Percentiles rank a stretch among this genome's conserved stretches.
Conservation (phyloP, 2,888 invertebrate species). For the Penaeus monodon region DNA sequence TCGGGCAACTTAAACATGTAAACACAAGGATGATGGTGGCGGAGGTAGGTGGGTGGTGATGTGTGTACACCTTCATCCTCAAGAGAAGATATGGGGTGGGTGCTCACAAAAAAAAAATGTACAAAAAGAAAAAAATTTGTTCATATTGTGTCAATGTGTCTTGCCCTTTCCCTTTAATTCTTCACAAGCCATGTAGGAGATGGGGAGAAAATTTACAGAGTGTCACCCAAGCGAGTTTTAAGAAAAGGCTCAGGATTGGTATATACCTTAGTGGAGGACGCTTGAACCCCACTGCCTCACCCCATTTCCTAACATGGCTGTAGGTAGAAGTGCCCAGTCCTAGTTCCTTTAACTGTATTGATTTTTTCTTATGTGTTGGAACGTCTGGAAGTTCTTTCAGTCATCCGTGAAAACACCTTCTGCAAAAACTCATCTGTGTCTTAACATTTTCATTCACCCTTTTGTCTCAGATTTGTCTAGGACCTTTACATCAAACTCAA, state of each 20-base stretch:
- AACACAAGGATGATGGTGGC: slow-evolving; percentile 37
- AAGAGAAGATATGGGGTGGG: slow-evolving; percentile 56
- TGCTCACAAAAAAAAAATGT: slow-evolving; percentile 61
- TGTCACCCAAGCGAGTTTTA: not conserved
- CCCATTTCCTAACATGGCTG: slow-evolving; percentile 43
- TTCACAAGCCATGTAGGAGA: slow-evolving; percentile 43
- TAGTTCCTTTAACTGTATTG: slow-evolving; percentile 39
- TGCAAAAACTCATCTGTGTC: slow-evolving; percentile 56
- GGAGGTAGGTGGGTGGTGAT: slow-evolving; percentile 53
- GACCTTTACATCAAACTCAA: slow-evolving; percentile 30
- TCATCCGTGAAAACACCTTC: slow-evolving; percentile 58
- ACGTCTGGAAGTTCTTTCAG: slow-evolving; percentile 53
- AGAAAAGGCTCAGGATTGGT: slow-evolving; percentile 9
- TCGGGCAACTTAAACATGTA: slow-evolving; percentile 7
- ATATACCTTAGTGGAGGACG: slow-evolving; percentile 17
- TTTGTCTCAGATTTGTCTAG: slow-evolving; percentile 40
- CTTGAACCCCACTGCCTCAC: slow-evolving; percentile 25
- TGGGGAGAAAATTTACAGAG: slow-evolving; percentile 23
- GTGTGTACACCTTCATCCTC: slow-evolving; percentile 61
- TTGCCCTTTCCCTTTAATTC: slow-evolving; percentile 36
- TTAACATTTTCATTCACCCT: slow-evolving; percentile 50
- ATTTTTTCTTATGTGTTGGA: slow-evolving; percentile 53
- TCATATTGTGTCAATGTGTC: slow-evolving; percentile 63
- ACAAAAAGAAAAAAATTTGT: slow-evolving; percentile 60
- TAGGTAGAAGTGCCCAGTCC: slow-evolving; percentile 55